Percentiles rank a stretch among this genome's conserved stretches.
These are phyloP conservation scores for Nowickia ferox DNA, from an alignment of 2,888 invertebrate species.

Conservation along the genomic window DNA sequence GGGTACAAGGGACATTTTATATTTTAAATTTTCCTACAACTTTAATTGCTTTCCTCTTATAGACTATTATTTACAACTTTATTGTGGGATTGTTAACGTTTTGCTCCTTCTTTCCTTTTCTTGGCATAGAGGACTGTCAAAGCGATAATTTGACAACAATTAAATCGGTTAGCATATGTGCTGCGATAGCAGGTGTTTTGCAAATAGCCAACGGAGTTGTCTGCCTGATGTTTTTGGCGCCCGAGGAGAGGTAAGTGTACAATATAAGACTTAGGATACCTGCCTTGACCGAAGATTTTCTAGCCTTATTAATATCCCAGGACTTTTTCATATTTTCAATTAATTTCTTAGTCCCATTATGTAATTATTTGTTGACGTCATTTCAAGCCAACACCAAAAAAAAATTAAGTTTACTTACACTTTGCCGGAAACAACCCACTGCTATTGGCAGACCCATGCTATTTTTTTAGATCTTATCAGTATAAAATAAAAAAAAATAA, in stretches of 20 bases:
- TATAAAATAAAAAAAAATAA: neutral
- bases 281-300: no score
- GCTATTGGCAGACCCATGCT: neutral
- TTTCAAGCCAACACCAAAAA: no score
- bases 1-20: constrained; percentile 43
- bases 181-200: constrained; percentile 55
- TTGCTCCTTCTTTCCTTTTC: constrained; percentile 27
- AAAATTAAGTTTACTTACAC: no score
- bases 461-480: no score
- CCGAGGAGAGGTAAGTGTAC: constrained; percentile 64
- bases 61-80: constrained; percentile 72
- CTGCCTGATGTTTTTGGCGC: constrained; percentile 57
- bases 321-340: no score
- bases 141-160: constrained; percentile 55
- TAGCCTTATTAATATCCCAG: no score
- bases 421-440: no score
- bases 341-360: no score
- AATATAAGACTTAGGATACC: no score
- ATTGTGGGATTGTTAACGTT: constrained; percentile 58
- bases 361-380: no score
- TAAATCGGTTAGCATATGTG: constrained; percentile 51
- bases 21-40: neutral
- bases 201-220: constrained; percentile 68
- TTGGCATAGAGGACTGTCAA: constrained; percentile 56
- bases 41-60: neutral